Percentiles rank a stretch among this genome's conserved stretches.
phyloP scores from a whole-genome alignment of 2,797 vertebrate genomes.

The Platyrinchus mystaceus region DNA sequence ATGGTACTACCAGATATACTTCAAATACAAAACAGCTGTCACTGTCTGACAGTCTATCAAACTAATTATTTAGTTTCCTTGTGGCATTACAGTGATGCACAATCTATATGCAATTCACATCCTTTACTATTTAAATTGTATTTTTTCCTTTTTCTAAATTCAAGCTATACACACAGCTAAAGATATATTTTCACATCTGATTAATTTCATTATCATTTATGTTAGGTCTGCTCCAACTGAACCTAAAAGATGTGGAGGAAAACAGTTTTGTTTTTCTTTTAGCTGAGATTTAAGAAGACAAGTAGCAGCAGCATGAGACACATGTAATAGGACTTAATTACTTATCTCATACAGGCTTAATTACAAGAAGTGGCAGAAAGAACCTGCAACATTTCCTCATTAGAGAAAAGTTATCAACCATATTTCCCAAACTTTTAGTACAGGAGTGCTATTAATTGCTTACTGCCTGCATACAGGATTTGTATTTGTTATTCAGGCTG shows the following conservation, averaged over 20 bases:
- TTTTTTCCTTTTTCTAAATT: not conserved
- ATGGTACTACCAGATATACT: not conserved
- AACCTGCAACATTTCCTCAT: constrained; percentile 16
- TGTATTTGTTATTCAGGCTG: not conserved
- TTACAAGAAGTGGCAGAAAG: constrained; percentile 33
- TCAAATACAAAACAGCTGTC: not conserved
- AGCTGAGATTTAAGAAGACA: not conserved
- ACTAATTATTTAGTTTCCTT: not conserved
- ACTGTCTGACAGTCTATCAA: not conserved
- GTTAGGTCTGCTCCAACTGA: not conserved
- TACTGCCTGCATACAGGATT: not conserved
- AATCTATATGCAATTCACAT: not conserved
- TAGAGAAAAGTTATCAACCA: constrained; percentile 1
- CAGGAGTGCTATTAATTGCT: not conserved
- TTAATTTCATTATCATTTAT: constrained; percentile 20
- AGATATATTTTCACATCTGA: constrained; percentile 31
- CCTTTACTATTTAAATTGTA: not conserved
- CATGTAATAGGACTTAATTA: constrained; percentile 41
- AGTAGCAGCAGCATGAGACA: constrained; percentile 11
- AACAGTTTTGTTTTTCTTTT: constrained; percentile 7
- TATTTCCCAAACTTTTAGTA: constrained; percentile 12
- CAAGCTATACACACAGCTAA: not conserved
- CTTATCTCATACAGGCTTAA: constrained; percentile 24
- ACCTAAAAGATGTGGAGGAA: not conserved
- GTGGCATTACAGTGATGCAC: not conserved